These are phyloP conservation scores for Fulmarus glacialis DNA, from an alignment of 2,113 vertebrate species.

Conservation along the genomic window DNA sequence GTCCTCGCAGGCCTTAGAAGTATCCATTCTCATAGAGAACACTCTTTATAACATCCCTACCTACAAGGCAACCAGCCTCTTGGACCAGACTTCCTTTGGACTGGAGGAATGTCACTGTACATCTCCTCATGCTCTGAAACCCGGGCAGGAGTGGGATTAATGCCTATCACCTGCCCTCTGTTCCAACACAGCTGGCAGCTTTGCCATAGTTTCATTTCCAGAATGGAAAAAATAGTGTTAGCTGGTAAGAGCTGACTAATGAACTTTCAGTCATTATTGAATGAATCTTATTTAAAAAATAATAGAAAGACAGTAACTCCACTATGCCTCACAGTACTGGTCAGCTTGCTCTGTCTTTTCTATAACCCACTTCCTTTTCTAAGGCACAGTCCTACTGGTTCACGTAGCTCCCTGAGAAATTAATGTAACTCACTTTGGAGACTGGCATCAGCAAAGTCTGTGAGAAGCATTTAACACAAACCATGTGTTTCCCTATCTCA, in stretches of 20 bases:
- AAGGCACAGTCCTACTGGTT: not conserved
- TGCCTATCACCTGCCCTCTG: not conserved
- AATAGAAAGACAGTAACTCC: not conserved
- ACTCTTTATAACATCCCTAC: not conserved
- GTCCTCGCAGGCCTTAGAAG: not conserved
- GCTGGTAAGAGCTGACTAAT: not conserved
- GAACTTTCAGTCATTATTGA: not conserved
- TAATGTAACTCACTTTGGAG: not conserved
- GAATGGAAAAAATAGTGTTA: not conserved
- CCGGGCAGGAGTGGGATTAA: not conserved
- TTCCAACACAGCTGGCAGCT: not conserved
- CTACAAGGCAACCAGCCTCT: not conserved
- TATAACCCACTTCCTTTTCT: not conserved
- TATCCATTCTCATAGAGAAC: not conserved
- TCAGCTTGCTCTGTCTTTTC: not conserved
- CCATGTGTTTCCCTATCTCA: constrained; percentile 1
- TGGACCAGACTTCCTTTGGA: not conserved
- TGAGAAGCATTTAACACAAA: constrained; percentile 42
- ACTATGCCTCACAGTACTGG: not conserved
- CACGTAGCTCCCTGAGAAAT: not conserved
- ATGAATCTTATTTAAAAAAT: not conserved
- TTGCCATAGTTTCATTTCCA: not conserved
- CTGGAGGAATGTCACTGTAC: not conserved
- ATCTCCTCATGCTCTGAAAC: not conserved
- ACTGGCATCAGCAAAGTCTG: not conserved